Percentiles rank a stretch among this genome's conserved stretches.
Conservation (phyloP, 2,797 vertebrate genomes). For the Onychomys arenicola region DNA sequence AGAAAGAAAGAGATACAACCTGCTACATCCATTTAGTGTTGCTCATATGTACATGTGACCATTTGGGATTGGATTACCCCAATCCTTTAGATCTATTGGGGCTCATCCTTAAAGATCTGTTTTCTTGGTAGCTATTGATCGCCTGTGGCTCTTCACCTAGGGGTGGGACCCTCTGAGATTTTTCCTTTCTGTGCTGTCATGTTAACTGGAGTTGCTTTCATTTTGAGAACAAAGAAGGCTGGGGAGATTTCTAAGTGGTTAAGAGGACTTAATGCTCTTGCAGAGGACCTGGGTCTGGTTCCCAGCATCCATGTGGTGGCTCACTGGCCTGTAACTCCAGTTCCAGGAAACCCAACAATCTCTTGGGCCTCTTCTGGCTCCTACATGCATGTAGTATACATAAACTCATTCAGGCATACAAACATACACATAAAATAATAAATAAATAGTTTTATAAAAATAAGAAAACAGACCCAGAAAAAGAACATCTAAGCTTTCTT, state of each 20-base stretch:
- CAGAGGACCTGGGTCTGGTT: background rate
- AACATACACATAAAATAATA: background rate
- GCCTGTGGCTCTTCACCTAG: background rate
- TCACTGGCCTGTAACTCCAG: background rate
- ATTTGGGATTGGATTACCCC: background rate
- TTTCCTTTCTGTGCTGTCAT: background rate
- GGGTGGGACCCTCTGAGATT: too few species aligned
- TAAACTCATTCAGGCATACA: background rate
- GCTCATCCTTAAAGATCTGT: background rate
- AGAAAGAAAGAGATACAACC: background rate
- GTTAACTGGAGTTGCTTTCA: too few species aligned
- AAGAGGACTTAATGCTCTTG: background rate
- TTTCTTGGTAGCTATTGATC: background rate
- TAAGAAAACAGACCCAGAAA: constrained; percentile 36
- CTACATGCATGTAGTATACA: too few species aligned
- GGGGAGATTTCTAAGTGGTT: too few species aligned
- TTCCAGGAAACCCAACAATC: background rate
- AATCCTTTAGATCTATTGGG: background rate
- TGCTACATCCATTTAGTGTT: background rate
- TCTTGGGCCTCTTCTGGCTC: background rate
- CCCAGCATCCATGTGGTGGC: background rate
- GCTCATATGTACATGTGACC: background rate
- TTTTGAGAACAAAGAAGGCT: background rate
- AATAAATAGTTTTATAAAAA: background rate
- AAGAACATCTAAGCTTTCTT: background rate